A percentile compares a stretch with the other conserved stretches of the same genome.
phyloP scores from a whole-genome alignment of 2,113 vertebrate genomes.

The Regulus satrapa region DNA sequence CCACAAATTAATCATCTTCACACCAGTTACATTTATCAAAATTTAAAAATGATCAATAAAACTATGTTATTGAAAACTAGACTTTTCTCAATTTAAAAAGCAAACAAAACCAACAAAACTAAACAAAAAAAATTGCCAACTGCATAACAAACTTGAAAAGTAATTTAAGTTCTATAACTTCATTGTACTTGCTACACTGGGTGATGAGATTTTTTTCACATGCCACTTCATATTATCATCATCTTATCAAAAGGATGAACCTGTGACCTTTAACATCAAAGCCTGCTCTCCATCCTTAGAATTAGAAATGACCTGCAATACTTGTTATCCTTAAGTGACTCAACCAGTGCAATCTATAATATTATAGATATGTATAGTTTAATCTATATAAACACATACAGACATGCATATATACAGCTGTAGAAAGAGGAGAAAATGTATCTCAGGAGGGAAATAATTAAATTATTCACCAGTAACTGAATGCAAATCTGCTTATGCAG shows the following conservation, averaged over 20 bases:
- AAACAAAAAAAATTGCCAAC: not conserved
- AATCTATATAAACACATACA: too few species aligned
- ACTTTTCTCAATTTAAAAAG: not conserved
- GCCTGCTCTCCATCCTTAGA: not conserved
- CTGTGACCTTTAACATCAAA: conserved; percentile 20
- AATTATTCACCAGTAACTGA: not conserved
- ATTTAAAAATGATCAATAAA: not conserved
- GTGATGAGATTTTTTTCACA: not conserved
- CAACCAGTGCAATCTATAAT: not conserved
- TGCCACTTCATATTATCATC: not conserved
- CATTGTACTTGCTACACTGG: not conserved
- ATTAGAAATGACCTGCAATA: not conserved
- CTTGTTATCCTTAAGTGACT: not conserved
- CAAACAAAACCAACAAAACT: not conserved
- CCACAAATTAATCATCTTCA: not conserved
- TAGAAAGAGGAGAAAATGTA: not conserved
- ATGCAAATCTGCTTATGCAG: conserved; percentile 36
- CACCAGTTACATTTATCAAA: not conserved
- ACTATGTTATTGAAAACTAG: not conserved
- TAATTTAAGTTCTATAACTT: not conserved
- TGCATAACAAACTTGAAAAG: not conserved
- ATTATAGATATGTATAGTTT: not conserved
- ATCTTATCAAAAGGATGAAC: not conserved
- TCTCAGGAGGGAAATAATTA: conserved; percentile 12
- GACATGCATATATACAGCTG: not conserved